Evolutionary conservation across 2,113 vertebrate species (phyloP).

Genomic region (Neotragus moschatus): DNA sequence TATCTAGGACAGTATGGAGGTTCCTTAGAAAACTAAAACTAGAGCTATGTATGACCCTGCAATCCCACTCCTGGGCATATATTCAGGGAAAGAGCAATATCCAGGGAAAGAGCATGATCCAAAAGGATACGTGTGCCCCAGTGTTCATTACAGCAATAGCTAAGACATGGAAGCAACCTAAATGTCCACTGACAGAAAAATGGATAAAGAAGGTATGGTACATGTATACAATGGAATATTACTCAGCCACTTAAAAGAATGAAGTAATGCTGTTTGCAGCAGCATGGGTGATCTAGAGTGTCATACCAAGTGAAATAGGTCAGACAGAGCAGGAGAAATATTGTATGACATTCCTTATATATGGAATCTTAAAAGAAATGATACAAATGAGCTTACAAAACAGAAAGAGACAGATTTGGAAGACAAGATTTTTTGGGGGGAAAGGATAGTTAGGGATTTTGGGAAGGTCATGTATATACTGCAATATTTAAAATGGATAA

Average conservation of each 20-base stretch:
- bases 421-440: neutral
- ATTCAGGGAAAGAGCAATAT: neutral
- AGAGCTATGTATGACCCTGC: neutral
- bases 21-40: neutral
- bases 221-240: neutral
- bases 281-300: neutral
- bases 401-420: neutral
- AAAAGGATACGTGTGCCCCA: neutral
- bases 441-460: neutral
- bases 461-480: neutral
- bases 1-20: neutral
- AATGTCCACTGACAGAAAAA: neutral
- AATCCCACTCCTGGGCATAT: neutral
- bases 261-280: neutral
- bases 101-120: neutral
- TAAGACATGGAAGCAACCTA: neutral
- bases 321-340: neutral
- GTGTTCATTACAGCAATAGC: neutral
- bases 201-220: neutral
- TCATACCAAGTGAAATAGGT: neutral
- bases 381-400: neutral
- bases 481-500: neutral
- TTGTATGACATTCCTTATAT: neutral
- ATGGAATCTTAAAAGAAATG: neutral
- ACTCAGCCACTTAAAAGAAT: neutral